These are phyloP conservation scores for Agrochola macilenta DNA, from an alignment of 2,888 invertebrate genomes.

Conservation along the genomic window DNA sequence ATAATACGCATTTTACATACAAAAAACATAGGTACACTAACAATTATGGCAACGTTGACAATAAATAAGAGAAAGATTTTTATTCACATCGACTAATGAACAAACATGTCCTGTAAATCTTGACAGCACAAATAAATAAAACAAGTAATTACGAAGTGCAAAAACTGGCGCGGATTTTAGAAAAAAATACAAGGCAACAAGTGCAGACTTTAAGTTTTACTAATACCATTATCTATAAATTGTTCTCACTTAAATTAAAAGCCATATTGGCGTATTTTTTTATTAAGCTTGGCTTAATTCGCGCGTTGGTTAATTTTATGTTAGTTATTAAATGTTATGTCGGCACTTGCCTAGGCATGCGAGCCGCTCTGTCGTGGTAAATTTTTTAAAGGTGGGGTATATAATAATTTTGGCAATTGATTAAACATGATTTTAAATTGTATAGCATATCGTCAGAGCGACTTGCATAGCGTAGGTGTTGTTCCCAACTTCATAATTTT, in stretches of 20 bases:
- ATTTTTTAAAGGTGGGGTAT: constrained; percentile 64
- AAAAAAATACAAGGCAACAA: constrained; percentile 90
- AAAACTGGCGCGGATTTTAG: constrained; percentile 83
- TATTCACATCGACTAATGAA: constrained; percentile 85
- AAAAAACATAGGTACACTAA: constrained; percentile 87
- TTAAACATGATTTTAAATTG: constrained; percentile 65
- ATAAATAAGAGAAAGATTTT: constrained; percentile 87
- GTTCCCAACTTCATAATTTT: constrained; percentile 58
- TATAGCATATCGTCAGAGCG: constrained; percentile 73
- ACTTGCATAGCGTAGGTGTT: constrained; percentile 73
- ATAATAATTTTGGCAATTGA: constrained; percentile 67
- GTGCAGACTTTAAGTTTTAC: constrained; percentile 90
- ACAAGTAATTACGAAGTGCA: constrained; percentile 74
- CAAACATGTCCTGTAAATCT: constrained; percentile 76
- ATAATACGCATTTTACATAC: constrained; percentile 87
- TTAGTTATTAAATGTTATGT: constrained; percentile 83
- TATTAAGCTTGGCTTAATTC: constrained; percentile 88
- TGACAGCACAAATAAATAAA: constrained; percentile 85
- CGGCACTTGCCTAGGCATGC: constrained; percentile 75
- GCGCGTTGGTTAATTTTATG: constrained; percentile 87
- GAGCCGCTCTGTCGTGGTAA: constrained; percentile 74
- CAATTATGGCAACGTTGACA: constrained; percentile 90
- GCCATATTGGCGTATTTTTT: constrained; percentile 85
- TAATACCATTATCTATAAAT: constrained; percentile 85
- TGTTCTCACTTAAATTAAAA: constrained; percentile 82